phyloP scores from a whole-genome alignment of 2,888 invertebrate species.

The Stenurella melanura region DNA sequence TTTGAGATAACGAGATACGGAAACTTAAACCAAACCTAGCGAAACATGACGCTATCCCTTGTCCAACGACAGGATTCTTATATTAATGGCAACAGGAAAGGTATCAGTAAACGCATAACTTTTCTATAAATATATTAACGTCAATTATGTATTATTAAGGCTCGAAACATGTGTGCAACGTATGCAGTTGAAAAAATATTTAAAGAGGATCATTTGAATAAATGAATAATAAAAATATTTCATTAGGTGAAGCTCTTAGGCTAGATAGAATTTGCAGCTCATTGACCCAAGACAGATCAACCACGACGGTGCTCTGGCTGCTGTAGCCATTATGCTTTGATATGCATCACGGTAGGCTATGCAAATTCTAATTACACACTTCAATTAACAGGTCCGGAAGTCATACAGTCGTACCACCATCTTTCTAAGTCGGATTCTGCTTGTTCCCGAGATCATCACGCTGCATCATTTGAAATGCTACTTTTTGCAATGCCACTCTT shows the following conservation, averaged over 20 bases:
- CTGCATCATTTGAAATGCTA: background rate
- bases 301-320: slow-evolving; percentile 55
- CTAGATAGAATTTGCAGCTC: slow-evolving; percentile 56
- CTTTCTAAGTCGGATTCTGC: slow-evolving; percentile 12
- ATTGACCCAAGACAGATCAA: slow-evolving; percentile 62
- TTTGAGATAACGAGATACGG: background rate
- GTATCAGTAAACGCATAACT: background rate
- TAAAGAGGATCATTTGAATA: slow-evolving; percentile 36
- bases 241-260: slow-evolving; percentile 41
- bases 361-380: slow-evolving; percentile 67
- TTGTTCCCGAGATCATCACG: slow-evolving; percentile 11
- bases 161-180: slow-evolving; percentile 13
- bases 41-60: background rate
- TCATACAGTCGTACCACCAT: slow-evolving; percentile 42
- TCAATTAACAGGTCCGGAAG: slow-evolving; percentile 64
- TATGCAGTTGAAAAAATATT: background rate
- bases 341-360: slow-evolving; percentile 65
- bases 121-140: slow-evolving; percentile 4
- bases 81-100: background rate
- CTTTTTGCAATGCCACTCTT: slow-evolving; percentile 6
- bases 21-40: background rate
- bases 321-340: slow-evolving; percentile 61
- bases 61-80: background rate
- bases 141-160: background rate
- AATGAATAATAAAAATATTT: slow-evolving; percentile 46